These are phyloP conservation scores for Ormyrus pomaceus DNA, from an alignment of 2,888 invertebrate species.

Conservation along the genomic window DNA sequence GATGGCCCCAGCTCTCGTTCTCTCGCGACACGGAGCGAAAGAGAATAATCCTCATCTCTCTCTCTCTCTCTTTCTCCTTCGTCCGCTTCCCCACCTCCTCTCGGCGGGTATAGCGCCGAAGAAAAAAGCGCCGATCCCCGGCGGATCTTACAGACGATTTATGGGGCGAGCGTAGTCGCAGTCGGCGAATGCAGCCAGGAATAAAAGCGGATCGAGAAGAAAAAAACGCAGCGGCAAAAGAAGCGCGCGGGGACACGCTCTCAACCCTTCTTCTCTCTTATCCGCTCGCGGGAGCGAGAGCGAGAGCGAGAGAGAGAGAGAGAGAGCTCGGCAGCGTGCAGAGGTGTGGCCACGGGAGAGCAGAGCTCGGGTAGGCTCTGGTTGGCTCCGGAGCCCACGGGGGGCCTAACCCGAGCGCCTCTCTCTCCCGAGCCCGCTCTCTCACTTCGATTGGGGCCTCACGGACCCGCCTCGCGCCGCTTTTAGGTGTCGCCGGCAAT, in stretches of 20 bases:
- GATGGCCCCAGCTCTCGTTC: constrained; percentile 73
- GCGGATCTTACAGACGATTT: constrained; percentile 54
- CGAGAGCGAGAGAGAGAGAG: constrained; percentile 10
- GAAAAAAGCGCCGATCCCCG: constrained; percentile 47
- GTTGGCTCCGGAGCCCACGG: constrained; percentile 56
- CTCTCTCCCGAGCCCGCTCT: constrained; percentile 27
- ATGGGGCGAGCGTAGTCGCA: constrained; percentile 50
- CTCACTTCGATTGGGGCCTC: constrained; percentile 50
- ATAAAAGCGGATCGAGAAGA: background rate
- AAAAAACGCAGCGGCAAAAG: constrained; percentile 42
- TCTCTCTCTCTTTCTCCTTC: constrained; percentile 40
- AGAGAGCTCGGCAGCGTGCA: constrained; percentile 14
- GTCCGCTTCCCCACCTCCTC: constrained; percentile 28
- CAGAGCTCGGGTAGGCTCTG: constrained; percentile 38
- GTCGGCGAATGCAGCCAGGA: constrained; percentile 32
- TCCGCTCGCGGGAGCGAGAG: constrained; percentile 4
- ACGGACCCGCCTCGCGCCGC: constrained; percentile 37
- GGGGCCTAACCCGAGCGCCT: constrained; percentile 51
- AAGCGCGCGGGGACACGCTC: constrained; percentile 56
- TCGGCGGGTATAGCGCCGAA: background rate
- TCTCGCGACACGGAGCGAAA: constrained; percentile 42
- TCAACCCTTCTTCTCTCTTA: constrained; percentile 6
- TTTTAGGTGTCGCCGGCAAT: constrained; percentile 34
- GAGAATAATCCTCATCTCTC: constrained; percentile 31
- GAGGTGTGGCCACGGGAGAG: constrained; percentile 56